These are phyloP conservation scores for Synergus laeviventris DNA, from an alignment of 2,888 invertebrate genomes.

Conservation along the genomic window DNA sequence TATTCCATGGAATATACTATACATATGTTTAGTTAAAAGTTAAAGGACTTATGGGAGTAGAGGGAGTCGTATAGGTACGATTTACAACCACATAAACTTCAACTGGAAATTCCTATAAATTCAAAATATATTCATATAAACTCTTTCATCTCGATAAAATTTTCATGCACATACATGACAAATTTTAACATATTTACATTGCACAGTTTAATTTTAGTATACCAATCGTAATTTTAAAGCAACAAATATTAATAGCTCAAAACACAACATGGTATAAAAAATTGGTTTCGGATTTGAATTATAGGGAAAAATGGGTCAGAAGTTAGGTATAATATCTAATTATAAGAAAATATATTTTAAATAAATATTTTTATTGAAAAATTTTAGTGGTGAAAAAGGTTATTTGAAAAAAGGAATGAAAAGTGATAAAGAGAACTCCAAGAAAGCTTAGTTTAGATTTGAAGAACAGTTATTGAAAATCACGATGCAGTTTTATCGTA, in stretches of 20 bases:
- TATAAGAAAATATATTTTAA: not conserved
- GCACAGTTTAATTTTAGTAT: too few relatives aligned
- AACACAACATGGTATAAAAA: too few relatives aligned
- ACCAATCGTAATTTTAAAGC: too few relatives aligned
- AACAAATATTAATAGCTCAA: too few relatives aligned
- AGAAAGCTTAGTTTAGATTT: not conserved
- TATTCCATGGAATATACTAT: not conserved
- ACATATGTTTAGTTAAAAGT: not conserved
- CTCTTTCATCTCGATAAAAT: too few relatives aligned
- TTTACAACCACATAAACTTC: not conserved
- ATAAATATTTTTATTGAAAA: not conserved
- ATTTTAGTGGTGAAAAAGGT: too few relatives aligned
- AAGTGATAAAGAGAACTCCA: not conserved
- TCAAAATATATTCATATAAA: not conserved
- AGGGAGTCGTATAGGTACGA: not conserved
- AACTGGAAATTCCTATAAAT: not conserved
- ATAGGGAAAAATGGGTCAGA: too few relatives aligned
- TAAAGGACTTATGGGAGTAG: not conserved
- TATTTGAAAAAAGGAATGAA: not conserved
- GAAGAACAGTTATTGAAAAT: slow-evolving; percentile 57
- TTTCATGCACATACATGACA: too few relatives aligned
- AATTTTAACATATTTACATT: too few relatives aligned
- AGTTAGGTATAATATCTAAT: not conserved
- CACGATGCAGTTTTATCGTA: slow-evolving; percentile 63
- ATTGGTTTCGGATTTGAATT: too few relatives aligned